Conservation (phyloP, 2,113 vertebrate genomes). For the Mixornis gularis region DNA sequence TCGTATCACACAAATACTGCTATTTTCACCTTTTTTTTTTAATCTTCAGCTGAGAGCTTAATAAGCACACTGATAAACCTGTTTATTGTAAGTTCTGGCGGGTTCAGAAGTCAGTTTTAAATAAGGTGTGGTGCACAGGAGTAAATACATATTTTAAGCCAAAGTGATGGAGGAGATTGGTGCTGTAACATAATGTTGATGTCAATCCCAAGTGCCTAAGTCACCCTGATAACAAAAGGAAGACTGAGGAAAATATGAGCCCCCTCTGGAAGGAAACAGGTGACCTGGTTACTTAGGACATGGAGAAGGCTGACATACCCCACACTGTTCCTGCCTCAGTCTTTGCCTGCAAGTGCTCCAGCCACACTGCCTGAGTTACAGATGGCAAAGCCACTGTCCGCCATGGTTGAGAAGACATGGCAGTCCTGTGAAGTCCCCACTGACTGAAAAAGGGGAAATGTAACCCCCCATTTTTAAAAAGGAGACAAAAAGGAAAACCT, state of each 20-base stretch:
- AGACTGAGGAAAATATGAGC: background rate
- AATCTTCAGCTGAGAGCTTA: background rate
- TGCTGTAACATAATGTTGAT: fast-evolving
- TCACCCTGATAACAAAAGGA: background rate
- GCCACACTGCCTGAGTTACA: fast-evolving
- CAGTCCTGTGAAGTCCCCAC: background rate
- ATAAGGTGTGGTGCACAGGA: background rate
- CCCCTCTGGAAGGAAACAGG: background rate
- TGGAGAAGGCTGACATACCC: fast-evolving
- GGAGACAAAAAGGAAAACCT: background rate
- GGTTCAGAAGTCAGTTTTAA: background rate
- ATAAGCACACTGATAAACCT: background rate
- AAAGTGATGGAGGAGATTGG: background rate
- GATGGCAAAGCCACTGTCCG: background rate
- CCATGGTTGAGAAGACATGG: background rate
- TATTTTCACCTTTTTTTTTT: background rate
- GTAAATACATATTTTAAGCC: background rate
- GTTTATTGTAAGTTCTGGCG: background rate
- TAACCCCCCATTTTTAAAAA: background rate
- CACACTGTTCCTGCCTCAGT: background rate
- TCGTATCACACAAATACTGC: background rate
- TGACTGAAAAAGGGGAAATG: background rate
- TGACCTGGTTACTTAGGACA: background rate
- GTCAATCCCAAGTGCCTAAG: no score
- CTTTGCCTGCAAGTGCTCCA: background rate